Percentiles rank a stretch among this genome's conserved stretches.
Conservation (phyloP, 2,113 vertebrate species). For the Rhinogobius similis region DNA sequence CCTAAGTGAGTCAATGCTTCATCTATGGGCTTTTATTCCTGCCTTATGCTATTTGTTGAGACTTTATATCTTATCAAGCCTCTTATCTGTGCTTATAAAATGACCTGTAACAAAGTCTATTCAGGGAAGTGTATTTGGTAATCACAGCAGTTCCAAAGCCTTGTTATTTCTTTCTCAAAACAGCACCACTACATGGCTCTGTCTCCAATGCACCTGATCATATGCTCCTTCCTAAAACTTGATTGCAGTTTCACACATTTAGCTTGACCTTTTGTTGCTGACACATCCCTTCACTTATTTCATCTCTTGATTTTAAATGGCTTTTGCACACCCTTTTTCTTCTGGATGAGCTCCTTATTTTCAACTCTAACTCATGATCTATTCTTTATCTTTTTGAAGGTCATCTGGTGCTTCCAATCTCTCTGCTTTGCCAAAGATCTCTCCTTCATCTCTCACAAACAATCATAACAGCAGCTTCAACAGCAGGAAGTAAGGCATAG, state of each 20-base stretch:
- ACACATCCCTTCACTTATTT: slow-evolving; percentile 48
- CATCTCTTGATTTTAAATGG: slow-evolving; percentile 40
- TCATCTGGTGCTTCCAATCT: slow-evolving; percentile 98
- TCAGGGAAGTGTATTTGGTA: background rate
- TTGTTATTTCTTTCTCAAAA: background rate
- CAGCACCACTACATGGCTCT: background rate
- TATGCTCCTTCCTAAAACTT: slow-evolving; percentile 29
- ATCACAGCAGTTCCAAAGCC: slow-evolving; percentile 2
- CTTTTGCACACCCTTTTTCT: slow-evolving; percentile 24
- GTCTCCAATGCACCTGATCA: slow-evolving; percentile 37
- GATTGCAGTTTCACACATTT: slow-evolving; percentile 20
- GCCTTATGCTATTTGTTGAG: slow-evolving; percentile 4
- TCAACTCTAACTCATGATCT: slow-evolving; percentile 67
- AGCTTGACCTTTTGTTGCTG: slow-evolving; percentile 56
- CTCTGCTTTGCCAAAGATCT: slow-evolving; percentile 99
- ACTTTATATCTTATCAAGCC: background rate
- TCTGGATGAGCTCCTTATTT: slow-evolving; percentile 44
- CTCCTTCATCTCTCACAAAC: slow-evolving; percentile 98
- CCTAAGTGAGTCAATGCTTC: slow-evolving; percentile 87
- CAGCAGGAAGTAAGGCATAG: slow-evolving; percentile 98
- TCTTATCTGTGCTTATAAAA: background rate
- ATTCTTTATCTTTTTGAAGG: slow-evolving; percentile 96
- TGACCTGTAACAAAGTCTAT: too few relatives aligned
- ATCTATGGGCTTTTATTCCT: background rate
- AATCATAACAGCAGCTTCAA: slow-evolving; percentile 99